Percentiles rank a stretch among this genome's conserved stretches.
These are phyloP conservation scores for Eledona agricola DNA, from an alignment of 2,888 invertebrate species.

Conservation along the genomic window DNA sequence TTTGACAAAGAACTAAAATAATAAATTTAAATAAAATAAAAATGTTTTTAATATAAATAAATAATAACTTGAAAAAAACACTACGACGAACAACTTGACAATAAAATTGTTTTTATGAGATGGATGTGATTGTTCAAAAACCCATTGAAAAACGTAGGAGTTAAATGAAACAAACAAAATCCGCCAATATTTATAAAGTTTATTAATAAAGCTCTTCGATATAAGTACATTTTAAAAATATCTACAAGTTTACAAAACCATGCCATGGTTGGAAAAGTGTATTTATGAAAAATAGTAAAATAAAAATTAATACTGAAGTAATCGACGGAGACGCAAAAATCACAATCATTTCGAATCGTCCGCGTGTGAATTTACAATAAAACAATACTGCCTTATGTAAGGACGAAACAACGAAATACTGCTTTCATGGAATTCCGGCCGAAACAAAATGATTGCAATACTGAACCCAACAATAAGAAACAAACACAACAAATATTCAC, in stretches of 20 bases:
- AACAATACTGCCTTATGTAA: slow-evolving; percentile 13
- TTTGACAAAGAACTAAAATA: too few species aligned
- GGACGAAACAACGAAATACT: slow-evolving; percentile 15
- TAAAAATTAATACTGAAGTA: slow-evolving; percentile 28
- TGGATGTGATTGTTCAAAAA: too few species aligned
- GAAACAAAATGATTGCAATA: slow-evolving; percentile 29
- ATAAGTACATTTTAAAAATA: slow-evolving; percentile 36
- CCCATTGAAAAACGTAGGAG: too few species aligned
- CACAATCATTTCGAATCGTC: slow-evolving; percentile 13
- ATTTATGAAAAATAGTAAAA: slow-evolving; percentile 7
- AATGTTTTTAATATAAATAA: too few species aligned
- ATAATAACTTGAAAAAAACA: too few species aligned
- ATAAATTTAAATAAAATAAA: too few species aligned
- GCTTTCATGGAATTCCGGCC: slow-evolving; percentile 15
- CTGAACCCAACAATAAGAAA: slow-evolving; percentile 30
- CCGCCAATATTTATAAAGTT: slow-evolving; percentile 31
- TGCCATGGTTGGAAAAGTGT: slow-evolving; percentile 19
- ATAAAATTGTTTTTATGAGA: too few species aligned
- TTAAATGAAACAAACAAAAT: too few species aligned
- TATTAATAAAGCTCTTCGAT: slow-evolving; percentile 36
- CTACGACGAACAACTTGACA: too few species aligned
- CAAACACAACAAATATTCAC: slow-evolving; percentile 40
- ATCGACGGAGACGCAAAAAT: slow-evolving; percentile 10
- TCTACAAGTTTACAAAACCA: slow-evolving; percentile 31
- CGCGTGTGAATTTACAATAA: slow-evolving; percentile 6